Conservation (phyloP, 2,888 invertebrate genomes). For the Biston betularia region DNA sequence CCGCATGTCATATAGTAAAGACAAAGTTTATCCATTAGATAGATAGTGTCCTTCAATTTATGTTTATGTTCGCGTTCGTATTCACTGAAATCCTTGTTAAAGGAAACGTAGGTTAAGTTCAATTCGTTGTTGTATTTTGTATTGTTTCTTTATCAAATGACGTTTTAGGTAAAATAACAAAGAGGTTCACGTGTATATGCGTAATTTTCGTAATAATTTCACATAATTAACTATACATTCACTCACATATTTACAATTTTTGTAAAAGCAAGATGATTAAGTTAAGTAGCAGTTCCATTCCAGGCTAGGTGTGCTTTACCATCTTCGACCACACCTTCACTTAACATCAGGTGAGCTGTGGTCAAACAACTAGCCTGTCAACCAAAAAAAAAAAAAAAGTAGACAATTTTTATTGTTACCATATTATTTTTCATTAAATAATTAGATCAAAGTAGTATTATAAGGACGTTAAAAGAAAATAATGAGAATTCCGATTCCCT, state of each 20-base stretch:
- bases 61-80: background rate
- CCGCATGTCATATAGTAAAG: slow-evolving; percentile 20
- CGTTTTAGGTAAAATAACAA: too few relatives aligned
- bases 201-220: too few relatives aligned
- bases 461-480: background rate
- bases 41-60: slow-evolving; percentile 16
- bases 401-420: background rate
- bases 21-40: slow-evolving; percentile 38
- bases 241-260: too few relatives aligned
- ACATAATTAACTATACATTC: too few relatives aligned
- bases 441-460: background rate
- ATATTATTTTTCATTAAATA: background rate
- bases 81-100: background rate
- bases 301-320: too few relatives aligned
- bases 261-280: background rate
- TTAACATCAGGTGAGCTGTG: too few relatives aligned
- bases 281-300: too few relatives aligned
- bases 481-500: slow-evolving; percentile 9
- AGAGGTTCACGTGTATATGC: too few relatives aligned
- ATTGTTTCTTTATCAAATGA: too few relatives aligned
- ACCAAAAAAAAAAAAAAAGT: too few relatives aligned
- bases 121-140: background rate
- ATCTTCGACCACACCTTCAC: too few relatives aligned
- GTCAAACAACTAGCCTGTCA: too few relatives aligned
- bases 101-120: slow-evolving; percentile 9